Evolutionary conservation across 1,140 invertebrate species (phyloP).

Genomic region (Lysiphlebus fabarum): DNA sequence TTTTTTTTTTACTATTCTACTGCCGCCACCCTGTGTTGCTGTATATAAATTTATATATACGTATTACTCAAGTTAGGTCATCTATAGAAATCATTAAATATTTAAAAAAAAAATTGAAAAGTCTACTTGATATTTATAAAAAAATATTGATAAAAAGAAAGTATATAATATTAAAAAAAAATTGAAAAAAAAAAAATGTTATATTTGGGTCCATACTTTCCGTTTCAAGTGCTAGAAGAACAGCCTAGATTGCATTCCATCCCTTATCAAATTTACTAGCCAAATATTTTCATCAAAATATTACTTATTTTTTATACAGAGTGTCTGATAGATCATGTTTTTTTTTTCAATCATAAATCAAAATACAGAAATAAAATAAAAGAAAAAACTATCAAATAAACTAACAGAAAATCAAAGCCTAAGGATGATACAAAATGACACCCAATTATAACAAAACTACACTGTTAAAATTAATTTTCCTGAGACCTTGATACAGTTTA

Average conservation of each 20-base stretch:
- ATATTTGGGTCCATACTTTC: constrained; percentile 54
- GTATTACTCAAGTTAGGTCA: constrained; percentile 37
- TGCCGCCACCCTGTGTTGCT: constrained; percentile 49
- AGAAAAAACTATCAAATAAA: too few species aligned
- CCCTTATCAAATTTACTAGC: constrained; percentile 41
- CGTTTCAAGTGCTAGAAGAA: constrained; percentile 61
- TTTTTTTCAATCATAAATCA: too few species aligned
- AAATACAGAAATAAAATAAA: too few species aligned
- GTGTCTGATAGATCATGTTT: constrained; percentile 29
- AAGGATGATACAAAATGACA: too few species aligned
- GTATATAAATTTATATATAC: too few species aligned
- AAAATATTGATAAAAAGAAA: neutral
- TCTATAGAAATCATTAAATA: constrained; percentile 24
- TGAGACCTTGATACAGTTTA: too few species aligned
- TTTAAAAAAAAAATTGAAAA: constrained; percentile 18
- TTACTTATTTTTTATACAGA: constrained; percentile 32
- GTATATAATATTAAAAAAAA: constrained; percentile 1
- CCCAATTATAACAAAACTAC: too few species aligned
- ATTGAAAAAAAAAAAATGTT: constrained; percentile 40
- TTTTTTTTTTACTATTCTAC: constrained; percentile 38
- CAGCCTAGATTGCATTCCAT: constrained; percentile 48
- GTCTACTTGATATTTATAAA: neutral
- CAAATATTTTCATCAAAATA: constrained; percentile 29
- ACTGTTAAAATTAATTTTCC: too few species aligned
- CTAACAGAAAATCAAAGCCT: too few species aligned